Conservation (phyloP, 2,113 vertebrate species). For the Dasyornis broadbenti region DNA sequence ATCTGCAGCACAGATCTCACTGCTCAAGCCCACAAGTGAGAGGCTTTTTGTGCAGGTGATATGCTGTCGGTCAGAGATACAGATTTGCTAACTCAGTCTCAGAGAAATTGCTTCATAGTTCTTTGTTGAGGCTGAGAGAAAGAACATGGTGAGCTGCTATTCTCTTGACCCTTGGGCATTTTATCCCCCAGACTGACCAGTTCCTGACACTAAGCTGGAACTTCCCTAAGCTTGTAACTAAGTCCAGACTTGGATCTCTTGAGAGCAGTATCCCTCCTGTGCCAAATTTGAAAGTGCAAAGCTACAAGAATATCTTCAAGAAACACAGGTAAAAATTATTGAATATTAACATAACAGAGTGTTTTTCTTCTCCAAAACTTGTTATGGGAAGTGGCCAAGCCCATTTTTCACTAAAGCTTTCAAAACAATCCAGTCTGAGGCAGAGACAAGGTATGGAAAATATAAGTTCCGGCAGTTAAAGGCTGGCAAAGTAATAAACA, state of each 20-base stretch:
- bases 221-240: background rate
- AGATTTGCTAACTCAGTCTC: background rate
- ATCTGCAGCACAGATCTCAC: background rate
- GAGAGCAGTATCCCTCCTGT: background rate
- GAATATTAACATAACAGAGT: background rate
- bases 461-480: conserved; percentile 7
- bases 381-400: background rate
- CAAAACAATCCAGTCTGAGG: background rate
- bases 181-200: background rate
- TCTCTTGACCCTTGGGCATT: background rate
- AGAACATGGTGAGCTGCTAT: background rate
- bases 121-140: background rate
- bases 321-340: background rate
- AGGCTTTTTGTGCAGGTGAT: background rate
- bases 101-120: background rate
- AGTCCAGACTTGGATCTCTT: background rate
- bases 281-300: background rate
- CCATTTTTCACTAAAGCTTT: conserved; percentile 30
- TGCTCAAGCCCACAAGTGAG: background rate
- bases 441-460: background rate
- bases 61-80: background rate
- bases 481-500: conserved; percentile 42
- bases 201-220: background rate
- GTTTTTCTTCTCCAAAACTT: background rate
- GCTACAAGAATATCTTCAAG: background rate